Percentiles rank a stretch among this genome's conserved stretches.
Evolutionary conservation across 2,113 vertebrate species (phyloP).

Genomic region (Carassius carassius): DNA sequence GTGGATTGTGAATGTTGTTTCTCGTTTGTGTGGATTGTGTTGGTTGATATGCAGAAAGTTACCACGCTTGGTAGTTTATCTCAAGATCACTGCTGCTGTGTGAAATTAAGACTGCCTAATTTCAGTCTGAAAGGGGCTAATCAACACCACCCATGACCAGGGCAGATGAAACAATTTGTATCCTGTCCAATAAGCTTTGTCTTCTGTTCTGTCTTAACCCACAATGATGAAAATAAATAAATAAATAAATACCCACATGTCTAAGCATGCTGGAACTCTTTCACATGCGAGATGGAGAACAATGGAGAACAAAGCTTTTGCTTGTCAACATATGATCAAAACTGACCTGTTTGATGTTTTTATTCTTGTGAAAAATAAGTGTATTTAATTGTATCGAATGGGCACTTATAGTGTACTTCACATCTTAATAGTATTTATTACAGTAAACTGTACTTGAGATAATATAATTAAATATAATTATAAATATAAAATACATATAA

Average conservation of each 20-base stretch:
- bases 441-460: too few relatives aligned
- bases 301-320: too few relatives aligned
- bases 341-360: too few relatives aligned
- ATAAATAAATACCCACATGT: slow-evolving; percentile 39
- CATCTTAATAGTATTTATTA: neutral
- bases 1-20: neutral
- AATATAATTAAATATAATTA: too few relatives aligned
- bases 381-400: neutral
- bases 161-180: neutral
- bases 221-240: slow-evolving; percentile 16
- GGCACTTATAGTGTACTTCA: neutral
- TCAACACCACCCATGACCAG: slow-evolving; percentile 13
- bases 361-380: too few relatives aligned
- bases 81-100: slow-evolving; percentile 25
- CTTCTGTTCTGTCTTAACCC: slow-evolving; percentile 23
- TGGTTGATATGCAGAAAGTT: slow-evolving; percentile 11
- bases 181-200: slow-evolving; percentile 21
- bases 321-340: too few relatives aligned
- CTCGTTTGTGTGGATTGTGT: neutral
- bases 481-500: too few relatives aligned
- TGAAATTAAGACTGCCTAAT: slow-evolving; percentile 51
- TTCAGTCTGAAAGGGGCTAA: slow-evolving; percentile 31
- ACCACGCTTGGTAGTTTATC: slow-evolving; percentile 46
- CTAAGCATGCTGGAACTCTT: slow-evolving; percentile 2
- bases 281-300: neutral